phyloP scores from a whole-genome alignment of 2,113 vertebrate genomes.

The Xyrauchen texanus region DNA sequence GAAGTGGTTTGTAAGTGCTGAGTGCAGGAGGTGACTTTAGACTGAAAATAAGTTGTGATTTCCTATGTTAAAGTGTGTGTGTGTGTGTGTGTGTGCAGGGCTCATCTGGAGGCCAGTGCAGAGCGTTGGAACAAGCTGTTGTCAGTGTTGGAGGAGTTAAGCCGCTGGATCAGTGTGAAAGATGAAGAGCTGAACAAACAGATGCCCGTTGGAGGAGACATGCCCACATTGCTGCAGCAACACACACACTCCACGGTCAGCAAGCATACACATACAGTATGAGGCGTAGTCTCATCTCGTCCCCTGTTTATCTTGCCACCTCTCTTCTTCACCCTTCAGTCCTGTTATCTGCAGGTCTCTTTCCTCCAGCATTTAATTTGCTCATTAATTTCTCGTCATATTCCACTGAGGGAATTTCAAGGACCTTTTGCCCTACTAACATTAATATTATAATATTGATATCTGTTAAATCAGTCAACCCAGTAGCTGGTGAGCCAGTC shows the following conservation, averaged over 20 bases:
- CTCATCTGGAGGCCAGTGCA: slow-evolving; percentile 91
- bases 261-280: slow-evolving; percentile 33
- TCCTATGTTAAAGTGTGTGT: not conserved
- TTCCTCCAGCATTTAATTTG: not conserved
- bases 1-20: too few relatives aligned
- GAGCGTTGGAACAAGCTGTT: slow-evolving; percentile 92
- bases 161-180: slow-evolving; percentile 92
- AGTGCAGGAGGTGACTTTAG: too few relatives aligned
- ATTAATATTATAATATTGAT: too few relatives aligned
- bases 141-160: slow-evolving; percentile 88
- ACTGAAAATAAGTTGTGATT: not conserved
- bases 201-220: slow-evolving; percentile 94
- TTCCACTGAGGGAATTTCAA: not conserved
- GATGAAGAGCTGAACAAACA: slow-evolving; percentile 92
- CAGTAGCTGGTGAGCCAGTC: too few relatives aligned
- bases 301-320: too few relatives aligned
- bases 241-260: slow-evolving; percentile 89
- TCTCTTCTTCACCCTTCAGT: not conserved
- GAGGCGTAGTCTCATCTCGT: too few relatives aligned
- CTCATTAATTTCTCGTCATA: not conserved
- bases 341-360: too few relatives aligned
- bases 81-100: slow-evolving; percentile 68
- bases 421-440: too few relatives aligned
- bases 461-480: too few relatives aligned
- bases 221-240: slow-evolving; percentile 90